Evolutionary conservation across 2,797 vertebrate genomes (phyloP), one percentile per base, ranked within the genome.

Genomic region (Tauraco hartlaubi): DNA sequence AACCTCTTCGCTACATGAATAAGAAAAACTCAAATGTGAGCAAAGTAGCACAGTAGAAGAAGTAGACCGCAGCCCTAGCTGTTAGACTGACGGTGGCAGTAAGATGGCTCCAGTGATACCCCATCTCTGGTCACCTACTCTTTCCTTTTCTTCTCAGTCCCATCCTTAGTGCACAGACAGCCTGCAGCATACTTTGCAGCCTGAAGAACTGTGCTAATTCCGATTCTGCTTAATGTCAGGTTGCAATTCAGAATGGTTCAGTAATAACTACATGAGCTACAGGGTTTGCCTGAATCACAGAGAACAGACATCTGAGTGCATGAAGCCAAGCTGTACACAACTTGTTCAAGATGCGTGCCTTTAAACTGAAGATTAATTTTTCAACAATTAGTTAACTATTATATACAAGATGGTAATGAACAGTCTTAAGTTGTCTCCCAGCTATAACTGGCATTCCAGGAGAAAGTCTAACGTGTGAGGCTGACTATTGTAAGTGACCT

Each of bases 301-400:
- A 72, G 15, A 77, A 41, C 35, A 52, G 62, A 54, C 6, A 67
- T 16, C 14, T 33, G 44, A 75, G 14, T 31, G 21, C 19, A 29
- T 3, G n/a, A 85, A 77, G 39, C 22, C 35, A 54, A n/a, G 28
- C 14, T 62, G 12, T n/a, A 31, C 20, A 81, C 20, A 33, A 5
- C 15, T 66, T 0, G 0, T 29, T 56, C 23, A 77, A 22, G 33
- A 73, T 3, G 6, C 5, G 15, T 21, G 25, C 15, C 59, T 73
- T 66, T 69, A 54, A 88, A 56, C 13, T 22, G 33, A 67, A 84
- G 78, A 58, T 11, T 0, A 46, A 25, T 58, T 62, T 88, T 80
- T 64, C 26, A 62, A 46, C 12, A 49, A 33, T 33, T 49, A 73
- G 6, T n/a, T 82, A 72, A 51, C 16, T 68, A n/a, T 33, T 64